Percentiles rank a stretch among this genome's conserved stretches.
Evolutionary conservation across 2,888 invertebrate species (phyloP).

Genomic region (Protophormia terraenovae): DNA sequence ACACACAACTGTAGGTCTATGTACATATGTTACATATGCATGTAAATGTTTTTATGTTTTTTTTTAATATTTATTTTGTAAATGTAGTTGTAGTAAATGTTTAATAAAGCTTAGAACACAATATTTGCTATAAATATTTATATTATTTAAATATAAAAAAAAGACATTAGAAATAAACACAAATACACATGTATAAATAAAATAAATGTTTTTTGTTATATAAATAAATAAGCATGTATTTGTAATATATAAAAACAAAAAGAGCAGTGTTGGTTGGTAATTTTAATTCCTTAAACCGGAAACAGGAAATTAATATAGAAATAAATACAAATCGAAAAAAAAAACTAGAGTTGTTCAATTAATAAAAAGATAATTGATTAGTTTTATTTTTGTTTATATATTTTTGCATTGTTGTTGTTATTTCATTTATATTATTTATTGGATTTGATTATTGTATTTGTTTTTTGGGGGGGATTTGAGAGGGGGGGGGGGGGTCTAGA

Average conservation of each 20-base stretch:
- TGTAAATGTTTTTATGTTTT: background rate
- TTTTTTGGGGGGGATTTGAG: background rate
- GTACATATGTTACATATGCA: background rate
- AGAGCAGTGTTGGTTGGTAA: background rate
- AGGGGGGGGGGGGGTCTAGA: background rate
- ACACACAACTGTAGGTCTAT: background rate
- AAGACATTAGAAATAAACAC: background rate
- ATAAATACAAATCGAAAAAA: background rate
- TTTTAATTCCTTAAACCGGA: slow-evolving; percentile 34
- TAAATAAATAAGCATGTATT: background rate
- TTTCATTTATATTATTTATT: background rate
- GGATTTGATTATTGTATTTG: background rate
- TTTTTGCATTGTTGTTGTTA: slow-evolving; percentile 15
- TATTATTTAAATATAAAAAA: background rate
- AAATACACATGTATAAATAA: background rate
- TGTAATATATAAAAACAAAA: background rate
- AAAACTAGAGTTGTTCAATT: background rate
- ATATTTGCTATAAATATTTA: background rate
- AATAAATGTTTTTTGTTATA: too few species aligned
- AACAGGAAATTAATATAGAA: slow-evolving; percentile 29
- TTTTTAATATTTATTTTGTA: background rate
- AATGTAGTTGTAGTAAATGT: background rate
- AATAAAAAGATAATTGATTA: slow-evolving; percentile 32
- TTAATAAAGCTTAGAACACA: slow-evolving; percentile 37
- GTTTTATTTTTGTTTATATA: slow-evolving; percentile 24